Conservation (phyloP, 1,140 invertebrate species). For the Papilio dardanus region DNA sequence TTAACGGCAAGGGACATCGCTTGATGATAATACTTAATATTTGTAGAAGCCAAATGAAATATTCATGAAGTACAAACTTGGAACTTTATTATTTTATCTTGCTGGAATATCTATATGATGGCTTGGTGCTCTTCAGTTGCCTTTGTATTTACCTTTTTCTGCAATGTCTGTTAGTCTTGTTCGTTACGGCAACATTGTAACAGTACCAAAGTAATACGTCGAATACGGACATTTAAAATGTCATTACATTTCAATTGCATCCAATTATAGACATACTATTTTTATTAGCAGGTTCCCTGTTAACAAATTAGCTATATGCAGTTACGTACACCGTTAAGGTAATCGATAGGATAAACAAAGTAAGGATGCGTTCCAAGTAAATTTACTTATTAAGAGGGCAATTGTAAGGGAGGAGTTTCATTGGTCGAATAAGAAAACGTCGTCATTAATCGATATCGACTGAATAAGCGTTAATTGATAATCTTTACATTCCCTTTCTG, state of each 20-base stretch:
- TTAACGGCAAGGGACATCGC: no score
- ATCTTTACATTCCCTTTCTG: no score
- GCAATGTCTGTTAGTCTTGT: no score
- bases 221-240: background rate
- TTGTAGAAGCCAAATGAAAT: background rate
- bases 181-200: background rate
- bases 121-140: no score
- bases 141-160: no score
- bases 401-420: no score
- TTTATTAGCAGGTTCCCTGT: background rate
- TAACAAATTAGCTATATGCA: conserved; percentile 6
- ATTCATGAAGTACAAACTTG: background rate
- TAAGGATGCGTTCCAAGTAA: conserved; percentile 44
- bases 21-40: no score
- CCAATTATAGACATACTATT: background rate
- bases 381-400: conserved; percentile 61
- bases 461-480: no score
- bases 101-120: no score
- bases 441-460: conserved; percentile 70
- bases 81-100: background rate
- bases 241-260: background rate
- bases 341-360: conserved; percentile 20
- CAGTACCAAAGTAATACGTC: background rate
- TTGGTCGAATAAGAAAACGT: no score
- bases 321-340: background rate